Base-by-base conservation (phyloP, 2,888 invertebrate species). In the Metallyticus violacea region DNA sequence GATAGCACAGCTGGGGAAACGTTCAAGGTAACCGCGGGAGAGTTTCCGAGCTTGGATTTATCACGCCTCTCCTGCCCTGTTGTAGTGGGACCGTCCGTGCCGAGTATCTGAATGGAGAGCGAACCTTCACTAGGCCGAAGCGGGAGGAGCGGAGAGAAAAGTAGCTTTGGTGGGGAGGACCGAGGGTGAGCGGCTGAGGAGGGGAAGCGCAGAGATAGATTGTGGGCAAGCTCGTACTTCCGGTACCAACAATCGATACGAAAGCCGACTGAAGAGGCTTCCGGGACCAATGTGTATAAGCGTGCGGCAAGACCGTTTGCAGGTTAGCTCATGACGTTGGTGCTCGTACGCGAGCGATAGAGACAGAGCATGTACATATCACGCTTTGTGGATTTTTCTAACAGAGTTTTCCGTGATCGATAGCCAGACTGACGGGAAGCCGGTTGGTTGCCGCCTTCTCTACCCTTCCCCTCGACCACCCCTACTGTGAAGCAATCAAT, bases 231-330 rank as follows among this genome's bases (percentile, higher is more conserved):
- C 76, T 83, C 77, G 76, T 83, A 83, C 83, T 77, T 83, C 83
- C 83, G 83, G 77, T 83, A 83, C 83, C 26, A 83, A 27, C 82
- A 77, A 83, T 83, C 83, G 83, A 83, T 83, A 83, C 83, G 40
- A 77, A 81, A 81, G 26, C 81, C 40, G 27, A 81, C 28, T 28
- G 40, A 79, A 80, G 28, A 77, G 27, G 26, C 77, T 83, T 83
- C 77, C 83, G 83, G 83, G 83, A 83, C 77, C 76, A 83, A 83
- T 77, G 83, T 83, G 28, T 83, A 83, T 9, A 62, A n/a, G n/a
- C n/a, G n/a, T n/a, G n/a, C n/a, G n/a, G n/a, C n/a, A n/a, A 62
- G 40, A 40, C 40, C 40, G 40, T 40, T 40, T 40, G 40, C 40
- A 40, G 40, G 40, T 62, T 62, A 62, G n/a, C n/a, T n/a, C n/a